Evolutionary conservation across 2,797 vertebrate species (phyloP).

Genomic region (Cygnus olor): DNA sequence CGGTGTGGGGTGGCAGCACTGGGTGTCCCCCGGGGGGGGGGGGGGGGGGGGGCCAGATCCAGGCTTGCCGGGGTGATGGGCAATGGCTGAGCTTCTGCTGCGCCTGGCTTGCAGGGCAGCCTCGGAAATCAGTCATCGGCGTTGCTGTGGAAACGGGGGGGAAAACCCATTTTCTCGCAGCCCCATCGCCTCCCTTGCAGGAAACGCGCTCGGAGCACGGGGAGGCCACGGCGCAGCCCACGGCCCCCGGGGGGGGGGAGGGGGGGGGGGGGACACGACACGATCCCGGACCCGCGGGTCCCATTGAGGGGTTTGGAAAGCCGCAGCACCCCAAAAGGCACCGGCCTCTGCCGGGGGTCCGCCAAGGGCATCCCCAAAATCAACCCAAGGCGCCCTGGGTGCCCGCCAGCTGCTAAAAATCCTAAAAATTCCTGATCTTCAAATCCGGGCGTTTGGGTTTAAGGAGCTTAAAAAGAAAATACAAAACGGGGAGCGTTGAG

Average conservation of each 20-base stretch:
- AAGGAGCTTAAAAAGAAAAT: neutral
- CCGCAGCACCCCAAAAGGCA: too few species aligned
- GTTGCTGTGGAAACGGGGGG: slow-evolving; percentile 84
- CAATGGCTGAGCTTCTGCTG: neutral
- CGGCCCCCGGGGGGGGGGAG: neutral
- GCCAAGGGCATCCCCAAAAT: neutral
- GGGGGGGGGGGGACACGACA: too few species aligned
- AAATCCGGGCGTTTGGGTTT: neutral
- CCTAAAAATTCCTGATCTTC: neutral
- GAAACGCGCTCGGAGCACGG: neutral
- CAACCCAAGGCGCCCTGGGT: neutral
- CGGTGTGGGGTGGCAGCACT: too few species aligned
- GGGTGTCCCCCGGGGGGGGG: neutral
- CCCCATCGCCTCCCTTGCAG: slow-evolving; percentile 32
- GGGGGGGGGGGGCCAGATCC: too few species aligned
- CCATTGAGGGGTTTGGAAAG: neutral
- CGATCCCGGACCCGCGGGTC: neutral
- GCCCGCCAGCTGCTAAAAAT: neutral
- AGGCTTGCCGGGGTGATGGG: too few species aligned
- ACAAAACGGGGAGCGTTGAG: neutral
- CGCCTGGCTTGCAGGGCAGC: slow-evolving; percentile 44
- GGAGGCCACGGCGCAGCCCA: neutral
- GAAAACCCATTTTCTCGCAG: slow-evolving; percentile 74
- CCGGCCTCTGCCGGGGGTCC: neutral
- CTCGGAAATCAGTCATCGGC: slow-evolving; percentile 83